Evolutionary conservation across 2,113 vertebrate genomes (phyloP).

Genomic region (Platycercus adscitus): DNA sequence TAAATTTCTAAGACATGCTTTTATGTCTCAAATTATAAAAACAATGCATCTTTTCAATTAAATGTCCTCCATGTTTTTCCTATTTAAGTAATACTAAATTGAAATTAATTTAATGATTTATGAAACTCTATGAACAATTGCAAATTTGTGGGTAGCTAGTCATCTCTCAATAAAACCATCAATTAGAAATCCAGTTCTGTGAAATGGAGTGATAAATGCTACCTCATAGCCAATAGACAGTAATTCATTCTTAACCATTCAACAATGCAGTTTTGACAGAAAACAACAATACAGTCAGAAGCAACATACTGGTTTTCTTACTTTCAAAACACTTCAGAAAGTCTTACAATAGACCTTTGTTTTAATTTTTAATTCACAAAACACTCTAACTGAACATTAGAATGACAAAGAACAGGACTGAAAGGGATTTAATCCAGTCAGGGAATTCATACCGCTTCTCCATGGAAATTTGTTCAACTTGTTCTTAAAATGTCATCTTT

Average conservation of each 20-base stretch:
- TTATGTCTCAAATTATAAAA: not conserved
- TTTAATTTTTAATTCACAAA: not conserved
- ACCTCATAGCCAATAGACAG: not conserved
- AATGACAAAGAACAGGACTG: not conserved
- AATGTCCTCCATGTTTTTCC: not conserved
- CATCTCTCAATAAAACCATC: not conserved
- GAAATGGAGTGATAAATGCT: not conserved
- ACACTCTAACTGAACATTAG: not conserved
- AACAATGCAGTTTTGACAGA: not conserved
- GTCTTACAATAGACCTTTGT: not conserved
- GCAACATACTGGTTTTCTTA: not conserved
- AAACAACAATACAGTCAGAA: not conserved
- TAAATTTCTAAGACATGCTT: not conserved
- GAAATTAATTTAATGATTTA: conserved; percentile 23
- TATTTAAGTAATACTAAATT: conserved; percentile 26
- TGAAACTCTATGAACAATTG: not conserved
- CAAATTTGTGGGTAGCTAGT: not conserved
- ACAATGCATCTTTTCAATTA: conserved; percentile 4
- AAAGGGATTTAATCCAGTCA: not conserved
- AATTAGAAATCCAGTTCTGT: not conserved
- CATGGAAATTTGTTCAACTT: not conserved
- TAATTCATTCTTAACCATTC: not conserved
- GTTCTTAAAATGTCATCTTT: not conserved
- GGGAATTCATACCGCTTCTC: not conserved
- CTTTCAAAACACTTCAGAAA: not conserved